A percentile compares a stretch with the other conserved stretches of the same genome.
These are phyloP conservation scores for Silurus glanis DNA, from an alignment of 2,113 vertebrate genomes.

Conservation along the genomic window DNA sequence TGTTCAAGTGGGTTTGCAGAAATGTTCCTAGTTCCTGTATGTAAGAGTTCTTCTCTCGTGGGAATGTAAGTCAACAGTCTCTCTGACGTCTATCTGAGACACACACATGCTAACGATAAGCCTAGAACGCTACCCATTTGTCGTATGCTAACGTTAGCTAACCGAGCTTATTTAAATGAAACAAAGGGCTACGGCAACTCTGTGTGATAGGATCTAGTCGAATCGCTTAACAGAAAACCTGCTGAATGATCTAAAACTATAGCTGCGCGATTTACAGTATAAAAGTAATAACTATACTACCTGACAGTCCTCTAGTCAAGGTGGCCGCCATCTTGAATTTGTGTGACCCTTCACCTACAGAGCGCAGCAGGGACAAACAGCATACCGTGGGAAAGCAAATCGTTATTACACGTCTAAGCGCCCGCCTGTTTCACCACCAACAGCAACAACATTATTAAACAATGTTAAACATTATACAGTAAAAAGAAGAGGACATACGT, in stretches of 20 bases:
- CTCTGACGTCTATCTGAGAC: neutral
- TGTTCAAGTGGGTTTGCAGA: neutral
- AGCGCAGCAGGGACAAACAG: constrained; percentile 49
- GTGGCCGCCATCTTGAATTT: constrained; percentile 66
- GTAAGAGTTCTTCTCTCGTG: neutral
- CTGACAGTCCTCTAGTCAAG: constrained; percentile 59
- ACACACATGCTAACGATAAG: neutral
- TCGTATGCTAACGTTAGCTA: neutral
- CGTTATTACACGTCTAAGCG: too few species aligned
- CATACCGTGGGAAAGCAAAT: neutral
- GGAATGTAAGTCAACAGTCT: neutral
- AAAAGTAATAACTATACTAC: constrained; percentile 45
- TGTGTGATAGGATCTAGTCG: neutral
- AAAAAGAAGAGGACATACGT: too few species aligned
- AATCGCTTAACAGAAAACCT: neutral
- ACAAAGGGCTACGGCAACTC: neutral
- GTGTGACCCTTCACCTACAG: constrained; percentile 54
- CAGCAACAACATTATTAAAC: neutral
- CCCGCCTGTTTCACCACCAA: too few species aligned
- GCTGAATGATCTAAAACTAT: neutral
- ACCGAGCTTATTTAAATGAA: neutral
- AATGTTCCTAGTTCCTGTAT: neutral
- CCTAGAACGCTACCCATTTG: neutral
- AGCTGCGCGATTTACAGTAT: too few species aligned
- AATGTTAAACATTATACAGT: neutral